These are phyloP conservation scores for Rhipidura dahli DNA, from an alignment of 2,113 vertebrate species.

Conservation along the genomic window DNA sequence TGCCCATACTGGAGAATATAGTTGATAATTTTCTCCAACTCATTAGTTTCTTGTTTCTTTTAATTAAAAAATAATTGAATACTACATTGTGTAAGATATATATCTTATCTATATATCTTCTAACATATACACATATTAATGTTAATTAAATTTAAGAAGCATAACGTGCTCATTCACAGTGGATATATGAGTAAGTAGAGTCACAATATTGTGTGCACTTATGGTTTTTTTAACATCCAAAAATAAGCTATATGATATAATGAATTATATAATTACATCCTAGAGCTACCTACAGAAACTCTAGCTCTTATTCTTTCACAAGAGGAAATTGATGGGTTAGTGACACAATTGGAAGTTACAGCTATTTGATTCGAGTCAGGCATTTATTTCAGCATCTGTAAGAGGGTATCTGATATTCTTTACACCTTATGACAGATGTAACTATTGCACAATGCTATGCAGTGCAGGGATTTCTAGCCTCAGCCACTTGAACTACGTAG, in stretches of 20 bases:
- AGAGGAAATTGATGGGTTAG: background rate
- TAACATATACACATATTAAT: background rate
- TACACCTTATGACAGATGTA: background rate
- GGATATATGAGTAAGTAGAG: background rate
- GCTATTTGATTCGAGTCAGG: background rate
- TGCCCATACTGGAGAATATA: background rate
- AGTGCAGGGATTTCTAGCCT: background rate
- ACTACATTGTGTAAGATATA: background rate
- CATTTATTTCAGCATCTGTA: background rate
- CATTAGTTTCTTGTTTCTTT: background rate
- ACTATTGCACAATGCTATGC: background rate
- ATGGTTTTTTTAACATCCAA: background rate
- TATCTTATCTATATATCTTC: background rate
- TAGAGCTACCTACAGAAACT: background rate
- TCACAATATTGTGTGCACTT: background rate
- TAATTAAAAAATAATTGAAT: background rate
- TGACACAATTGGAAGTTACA: background rate
- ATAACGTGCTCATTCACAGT: background rate
- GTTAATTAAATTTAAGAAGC: background rate
- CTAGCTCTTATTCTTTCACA: background rate
- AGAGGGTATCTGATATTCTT: background rate
- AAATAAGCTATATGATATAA: background rate
- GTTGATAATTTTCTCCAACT: background rate
- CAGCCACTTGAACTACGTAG: background rate
- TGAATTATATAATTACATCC: background rate